Base-by-base conservation (phyloP, 2,888 invertebrate genomes). In the Crocallis elinguaria region DNA sequence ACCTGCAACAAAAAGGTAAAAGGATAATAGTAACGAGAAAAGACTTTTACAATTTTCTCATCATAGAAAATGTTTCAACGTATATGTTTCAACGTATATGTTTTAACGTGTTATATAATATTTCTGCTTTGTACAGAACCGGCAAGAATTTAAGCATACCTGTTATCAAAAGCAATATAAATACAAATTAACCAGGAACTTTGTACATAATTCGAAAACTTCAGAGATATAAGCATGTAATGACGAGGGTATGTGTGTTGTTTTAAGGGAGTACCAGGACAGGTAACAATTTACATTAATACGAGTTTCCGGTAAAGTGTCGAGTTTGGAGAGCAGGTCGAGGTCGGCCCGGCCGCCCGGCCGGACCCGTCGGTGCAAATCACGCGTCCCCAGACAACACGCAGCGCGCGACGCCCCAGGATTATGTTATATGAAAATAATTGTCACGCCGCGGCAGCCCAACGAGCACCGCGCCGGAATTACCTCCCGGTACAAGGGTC, bases 381-480 rank as follows among this genome's bases (percentile, higher is more conserved):
- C 83, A 86, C 77, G 75, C 71, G 73, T 81, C 86, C 84, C 82
- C 52, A 53, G 82, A 72, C 85, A 74, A 66, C 77, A 69, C 71
- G 75, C 79, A 82, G 78, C 79, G 80, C 79, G 75, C 78, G 72
- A 76, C 80, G 75, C 78, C 78, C 77, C 79, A 70, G 83, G 80
- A 84, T 87, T 86, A 85, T 84, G 82, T 84, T 87, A 84, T 87
- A 86, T 81, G 81, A 78, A 84, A 86, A 86, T 88, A 88, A 88
- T 86, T 86, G 86, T 85, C 81, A 79, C 77, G 60, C 64, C 72
- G 81, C 75, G 77, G 71, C 77, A 75, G 75, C 74, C 75, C 71
- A 76, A 77, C 73, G 75, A 69, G 79, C 75, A 67, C 44, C 67
- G 49, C 66, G 71, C 68, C 69, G 59, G 75, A 82, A 84, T 84